phyloP scores from a whole-genome alignment of 53 echinoderm and acorn worm genomes.

The Holothuria scabra region DNA sequence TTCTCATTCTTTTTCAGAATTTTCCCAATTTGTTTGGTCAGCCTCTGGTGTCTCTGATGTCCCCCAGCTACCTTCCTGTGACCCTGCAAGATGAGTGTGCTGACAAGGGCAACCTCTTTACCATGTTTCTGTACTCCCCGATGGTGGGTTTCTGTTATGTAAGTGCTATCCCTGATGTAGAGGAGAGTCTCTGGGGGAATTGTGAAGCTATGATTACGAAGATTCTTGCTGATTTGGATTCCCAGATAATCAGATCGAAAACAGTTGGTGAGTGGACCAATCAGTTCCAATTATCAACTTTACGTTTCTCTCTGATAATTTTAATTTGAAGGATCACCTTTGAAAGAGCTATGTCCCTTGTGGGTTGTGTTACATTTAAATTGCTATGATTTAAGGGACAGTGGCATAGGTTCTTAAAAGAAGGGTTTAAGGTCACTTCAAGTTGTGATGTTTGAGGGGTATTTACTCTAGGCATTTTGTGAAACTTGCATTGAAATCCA shows the following conservation, averaged over 20 bases:
- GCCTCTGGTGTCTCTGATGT: conserved; percentile 94
- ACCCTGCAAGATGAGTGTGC: conserved; percentile 79
- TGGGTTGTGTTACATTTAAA: too few relatives aligned
- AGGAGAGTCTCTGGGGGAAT: conserved; percentile 82
- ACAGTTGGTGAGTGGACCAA: conserved; percentile 75
- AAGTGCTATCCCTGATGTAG: conserved; percentile 86
- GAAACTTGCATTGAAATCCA: too few relatives aligned
- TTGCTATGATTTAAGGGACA: too few relatives aligned
- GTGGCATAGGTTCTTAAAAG: too few relatives aligned
- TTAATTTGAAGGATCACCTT: neutral
- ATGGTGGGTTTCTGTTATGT: conserved; percentile 92
- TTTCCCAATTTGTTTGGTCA: conserved; percentile 98
- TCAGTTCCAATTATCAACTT: neutral
- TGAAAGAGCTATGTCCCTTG: too few relatives aligned
- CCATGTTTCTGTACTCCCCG: conserved; percentile 88
- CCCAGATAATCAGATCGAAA: conserved; percentile 81
- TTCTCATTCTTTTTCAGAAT: conserved; percentile 53
- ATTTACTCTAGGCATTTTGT: too few relatives aligned
- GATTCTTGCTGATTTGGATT: conserved; percentile 78
- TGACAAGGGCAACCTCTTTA: conserved; percentile 96
- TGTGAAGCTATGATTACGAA: conserved; percentile 87
- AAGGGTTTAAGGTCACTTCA: too few relatives aligned
- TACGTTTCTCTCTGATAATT: neutral
- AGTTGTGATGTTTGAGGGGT: too few relatives aligned
- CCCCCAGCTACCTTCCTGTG: conserved; percentile 74